Conservation (phyloP, 2,888 invertebrate genomes). For the Campoplex nolae region DNA sequence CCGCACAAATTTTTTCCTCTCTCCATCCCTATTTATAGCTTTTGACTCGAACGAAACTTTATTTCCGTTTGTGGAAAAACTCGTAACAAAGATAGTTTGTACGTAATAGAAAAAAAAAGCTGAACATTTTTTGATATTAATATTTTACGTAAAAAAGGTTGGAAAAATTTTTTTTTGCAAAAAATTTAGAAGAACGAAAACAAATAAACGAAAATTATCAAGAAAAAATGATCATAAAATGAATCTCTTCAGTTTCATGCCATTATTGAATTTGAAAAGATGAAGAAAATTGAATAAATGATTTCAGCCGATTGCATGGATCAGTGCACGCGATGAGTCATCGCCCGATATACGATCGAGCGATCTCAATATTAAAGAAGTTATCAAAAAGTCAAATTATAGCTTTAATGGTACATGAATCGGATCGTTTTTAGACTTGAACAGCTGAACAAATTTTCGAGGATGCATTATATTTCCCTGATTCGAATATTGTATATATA, state of each 20-base stretch:
- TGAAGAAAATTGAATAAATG: background rate
- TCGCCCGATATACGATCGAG: background rate
- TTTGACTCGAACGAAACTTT: background rate
- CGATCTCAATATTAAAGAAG: background rate
- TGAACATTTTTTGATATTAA: background rate
- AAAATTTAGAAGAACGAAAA: background rate
- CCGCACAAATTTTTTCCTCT: constrained; percentile 12
- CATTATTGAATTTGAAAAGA: background rate
- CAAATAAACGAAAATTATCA: background rate
- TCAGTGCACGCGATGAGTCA: background rate
- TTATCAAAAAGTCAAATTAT: background rate
- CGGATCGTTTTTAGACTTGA: background rate
- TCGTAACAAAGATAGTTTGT: background rate
- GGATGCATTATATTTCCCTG: background rate
- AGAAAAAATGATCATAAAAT: background rate
- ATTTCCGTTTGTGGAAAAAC: background rate
- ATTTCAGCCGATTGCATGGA: background rate
- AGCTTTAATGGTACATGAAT: background rate
- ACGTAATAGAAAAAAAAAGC: background rate
- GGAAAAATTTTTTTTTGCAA: no score
- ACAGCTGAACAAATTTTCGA: background rate
- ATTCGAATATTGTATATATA: background rate
- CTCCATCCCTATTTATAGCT: constrained; percentile 7
- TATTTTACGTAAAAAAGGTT: no score
- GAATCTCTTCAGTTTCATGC: background rate